These are phyloP conservation scores for Macroteleia sp. DNA, from an alignment of 2,888 invertebrate species.

Conservation along the genomic window DNA sequence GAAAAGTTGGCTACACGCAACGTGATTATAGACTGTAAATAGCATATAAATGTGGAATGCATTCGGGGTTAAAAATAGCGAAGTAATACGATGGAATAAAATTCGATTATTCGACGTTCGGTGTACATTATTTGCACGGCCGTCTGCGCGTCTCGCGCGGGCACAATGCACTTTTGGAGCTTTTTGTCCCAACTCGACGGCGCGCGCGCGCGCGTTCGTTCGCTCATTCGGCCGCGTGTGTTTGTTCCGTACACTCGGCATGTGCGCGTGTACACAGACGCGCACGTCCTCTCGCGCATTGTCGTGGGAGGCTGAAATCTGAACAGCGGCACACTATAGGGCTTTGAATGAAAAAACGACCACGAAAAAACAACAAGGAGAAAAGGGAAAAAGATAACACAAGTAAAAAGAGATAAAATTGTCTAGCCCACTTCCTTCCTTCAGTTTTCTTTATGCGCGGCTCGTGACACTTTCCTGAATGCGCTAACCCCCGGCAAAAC, in stretches of 20 bases:
- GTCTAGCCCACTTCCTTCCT: constrained; percentile 73
- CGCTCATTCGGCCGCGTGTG: constrained; percentile 34
- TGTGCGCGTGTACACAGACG: constrained; percentile 67
- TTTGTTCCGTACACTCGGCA: constrained; percentile 42
- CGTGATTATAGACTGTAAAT: constrained; percentile 1
- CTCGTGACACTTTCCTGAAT: constrained; percentile 65
- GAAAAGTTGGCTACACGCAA: neutral
- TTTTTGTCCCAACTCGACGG: constrained; percentile 64
- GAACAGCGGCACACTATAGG: constrained; percentile 71
- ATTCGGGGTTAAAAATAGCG: constrained; percentile 22
- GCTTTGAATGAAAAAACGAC: constrained; percentile 57
- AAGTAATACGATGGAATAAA: constrained; percentile 47
- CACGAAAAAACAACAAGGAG: constrained; percentile 42
- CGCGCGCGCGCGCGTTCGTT: constrained; percentile 14
- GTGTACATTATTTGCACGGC: constrained; percentile 65
- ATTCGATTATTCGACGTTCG: constrained; percentile 62
- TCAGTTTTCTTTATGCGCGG: constrained; percentile 56
- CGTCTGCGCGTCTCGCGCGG: constrained; percentile 70
- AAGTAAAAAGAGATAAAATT: constrained; percentile 65
- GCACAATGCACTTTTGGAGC: constrained; percentile 75
- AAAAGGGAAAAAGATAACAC: constrained; percentile 56
- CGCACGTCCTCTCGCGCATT: constrained; percentile 75
- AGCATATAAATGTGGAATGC: constrained; percentile 19
- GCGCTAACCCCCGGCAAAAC: constrained; percentile 39
- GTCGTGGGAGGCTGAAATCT: constrained; percentile 82